phyloP scores from a whole-genome alignment of 2,797 vertebrate genomes.

The Lemur catta region DNA sequence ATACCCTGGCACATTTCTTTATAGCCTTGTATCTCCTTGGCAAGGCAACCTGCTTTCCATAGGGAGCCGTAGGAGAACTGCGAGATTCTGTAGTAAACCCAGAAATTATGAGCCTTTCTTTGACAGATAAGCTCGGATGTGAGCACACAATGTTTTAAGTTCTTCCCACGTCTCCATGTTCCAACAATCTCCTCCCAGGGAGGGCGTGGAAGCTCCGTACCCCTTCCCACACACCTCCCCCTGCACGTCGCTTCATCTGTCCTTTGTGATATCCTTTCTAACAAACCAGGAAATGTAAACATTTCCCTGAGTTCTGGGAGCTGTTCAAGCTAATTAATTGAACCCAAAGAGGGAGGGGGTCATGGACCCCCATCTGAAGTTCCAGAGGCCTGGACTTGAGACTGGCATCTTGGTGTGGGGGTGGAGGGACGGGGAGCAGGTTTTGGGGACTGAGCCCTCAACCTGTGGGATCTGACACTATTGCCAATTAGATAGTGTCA shows the following conservation, averaged over 20 bases:
- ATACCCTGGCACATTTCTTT: slow-evolving; percentile 23
- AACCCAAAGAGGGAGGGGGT: not conserved
- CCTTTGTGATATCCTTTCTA: not conserved
- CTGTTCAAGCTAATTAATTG: not conserved
- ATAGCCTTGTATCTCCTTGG: slow-evolving; percentile 48
- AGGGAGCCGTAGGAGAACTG: not conserved
- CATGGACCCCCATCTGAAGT: not conserved
- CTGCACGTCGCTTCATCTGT: not conserved
- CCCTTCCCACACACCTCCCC: not conserved
- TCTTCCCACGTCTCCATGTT: not conserved
- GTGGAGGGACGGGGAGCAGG: no score
- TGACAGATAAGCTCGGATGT: not conserved
- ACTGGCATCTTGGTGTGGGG: not conserved
- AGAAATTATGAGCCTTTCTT: not conserved
- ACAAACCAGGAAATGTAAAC: not conserved
- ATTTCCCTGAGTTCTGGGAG: not conserved
- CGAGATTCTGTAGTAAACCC: slow-evolving; percentile 42
- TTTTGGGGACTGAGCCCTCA: not conserved
- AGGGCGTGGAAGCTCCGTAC: not conserved
- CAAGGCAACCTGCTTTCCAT: slow-evolving; percentile 32
- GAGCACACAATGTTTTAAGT: not conserved
- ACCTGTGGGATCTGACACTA: not conserved
- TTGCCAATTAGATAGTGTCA: no score
- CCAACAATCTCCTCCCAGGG: not conserved
- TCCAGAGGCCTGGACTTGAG: not conserved